Percentiles rank a stretch among this genome's conserved stretches.
Conservation (phyloP, 2,113 vertebrate species). For the Thalassoma bifasciatum region DNA sequence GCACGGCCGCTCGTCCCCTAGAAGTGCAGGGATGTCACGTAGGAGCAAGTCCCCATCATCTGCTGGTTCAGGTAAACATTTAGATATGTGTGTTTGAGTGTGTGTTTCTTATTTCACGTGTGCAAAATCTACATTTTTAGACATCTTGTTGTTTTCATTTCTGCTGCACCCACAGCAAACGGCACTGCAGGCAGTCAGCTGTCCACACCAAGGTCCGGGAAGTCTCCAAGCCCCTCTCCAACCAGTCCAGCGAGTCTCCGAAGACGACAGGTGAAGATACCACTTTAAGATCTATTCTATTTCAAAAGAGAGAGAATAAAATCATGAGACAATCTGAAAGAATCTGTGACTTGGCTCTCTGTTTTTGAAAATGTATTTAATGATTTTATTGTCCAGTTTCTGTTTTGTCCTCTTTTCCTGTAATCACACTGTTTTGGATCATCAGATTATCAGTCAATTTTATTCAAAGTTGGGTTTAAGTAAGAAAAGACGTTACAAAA, state of each 20-base stretch:
- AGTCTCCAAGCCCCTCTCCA: conserved; percentile 95
- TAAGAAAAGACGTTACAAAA: too few species aligned
- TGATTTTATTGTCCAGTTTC: neutral
- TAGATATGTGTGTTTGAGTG: neutral
- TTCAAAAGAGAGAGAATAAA: too few species aligned
- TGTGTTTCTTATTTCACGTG: neutral
- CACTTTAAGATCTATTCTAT: too few species aligned
- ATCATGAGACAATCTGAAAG: too few species aligned
- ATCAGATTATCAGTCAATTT: too few species aligned
- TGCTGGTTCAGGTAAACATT: conserved; percentile 89
- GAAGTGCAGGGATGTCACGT: conserved; percentile 88
- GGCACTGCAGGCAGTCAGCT: conserved; percentile 97
- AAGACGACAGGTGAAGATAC: conserved; percentile 90
- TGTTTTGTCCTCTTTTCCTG: neutral
- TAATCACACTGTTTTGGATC: neutral
- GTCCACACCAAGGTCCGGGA: conserved; percentile 96
- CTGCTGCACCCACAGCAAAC: conserved; percentile 85
- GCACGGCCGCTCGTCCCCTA: conserved; percentile 88
- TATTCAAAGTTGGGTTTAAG: too few species aligned
- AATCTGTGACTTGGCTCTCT: too few species aligned
- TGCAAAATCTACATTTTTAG: neutral
- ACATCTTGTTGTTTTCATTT: conserved; percentile 11
- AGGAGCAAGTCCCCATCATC: conserved; percentile 98
- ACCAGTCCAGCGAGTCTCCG: conserved; percentile 96
- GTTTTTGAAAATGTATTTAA: neutral